phyloP scores from a whole-genome alignment of 2,797 vertebrate species.

The Furcifer pardalis region DNA sequence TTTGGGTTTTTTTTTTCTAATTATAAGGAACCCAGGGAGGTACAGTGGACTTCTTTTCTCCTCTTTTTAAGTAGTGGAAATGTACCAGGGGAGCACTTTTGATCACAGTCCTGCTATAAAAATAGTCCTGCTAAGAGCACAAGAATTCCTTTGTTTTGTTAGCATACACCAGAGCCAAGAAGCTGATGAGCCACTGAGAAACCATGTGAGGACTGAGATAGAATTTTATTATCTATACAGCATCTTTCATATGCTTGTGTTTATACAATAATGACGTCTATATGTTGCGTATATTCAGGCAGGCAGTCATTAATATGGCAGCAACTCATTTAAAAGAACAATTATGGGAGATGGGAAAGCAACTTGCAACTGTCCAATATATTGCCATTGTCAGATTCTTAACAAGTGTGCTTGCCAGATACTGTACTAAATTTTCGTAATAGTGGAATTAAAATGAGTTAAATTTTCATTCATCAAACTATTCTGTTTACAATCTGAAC shows the following conservation, averaged over 20 bases:
- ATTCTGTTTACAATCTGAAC: constrained; percentile 15
- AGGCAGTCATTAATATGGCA: not conserved
- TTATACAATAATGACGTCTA: not conserved
- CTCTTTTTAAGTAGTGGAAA: constrained; percentile 56
- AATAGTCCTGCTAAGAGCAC: constrained; percentile 63
- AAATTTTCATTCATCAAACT: constrained; percentile 58
- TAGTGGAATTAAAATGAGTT: constrained; percentile 58
- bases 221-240: constrained; percentile 14
- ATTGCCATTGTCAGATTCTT: constrained; percentile 53
- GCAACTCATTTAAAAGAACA: not conserved
- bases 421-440: constrained; percentile 49
- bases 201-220: not conserved
- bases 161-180: constrained; percentile 49
- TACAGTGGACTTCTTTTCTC: constrained; percentile 44
- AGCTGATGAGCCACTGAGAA: constrained; percentile 65
- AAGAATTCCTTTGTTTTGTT: constrained; percentile 71
- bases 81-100: constrained; percentile 49
- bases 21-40: constrained; percentile 13
- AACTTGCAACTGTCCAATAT: constrained; percentile 34
- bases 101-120: constrained; percentile 67
- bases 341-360: constrained; percentile 24
- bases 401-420: constrained; percentile 46
- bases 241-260: constrained; percentile 26
- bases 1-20: not conserved
- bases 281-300: not conserved